A percentile compares a stretch with the other conserved stretches of the same genome.
phyloP scores from a whole-genome alignment of 1,140 invertebrate genomes.

The Steinernema feltiae region DNA sequence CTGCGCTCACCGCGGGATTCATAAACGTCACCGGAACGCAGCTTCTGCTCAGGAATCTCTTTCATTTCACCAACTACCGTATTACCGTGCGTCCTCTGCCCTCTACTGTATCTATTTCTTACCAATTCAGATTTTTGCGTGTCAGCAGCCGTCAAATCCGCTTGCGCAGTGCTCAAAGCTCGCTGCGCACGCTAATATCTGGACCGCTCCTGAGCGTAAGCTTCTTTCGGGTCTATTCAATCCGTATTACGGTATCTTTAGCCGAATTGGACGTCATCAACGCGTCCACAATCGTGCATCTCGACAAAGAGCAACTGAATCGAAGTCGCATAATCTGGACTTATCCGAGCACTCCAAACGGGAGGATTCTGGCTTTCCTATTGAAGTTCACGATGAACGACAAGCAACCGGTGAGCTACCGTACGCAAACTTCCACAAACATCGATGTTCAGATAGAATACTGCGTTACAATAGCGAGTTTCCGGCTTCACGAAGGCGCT shows the following conservation, averaged over 20 bases:
- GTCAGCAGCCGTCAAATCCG: neutral
- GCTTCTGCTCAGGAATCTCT: constrained; percentile 56
- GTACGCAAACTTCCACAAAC: too few relatives aligned
- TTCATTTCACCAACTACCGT: constrained; percentile 62
- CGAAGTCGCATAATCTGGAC: neutral
- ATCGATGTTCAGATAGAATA: neutral
- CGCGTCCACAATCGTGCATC: neutral
- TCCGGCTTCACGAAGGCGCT: neutral
- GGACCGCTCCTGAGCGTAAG: neutral
- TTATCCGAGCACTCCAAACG: neutral
- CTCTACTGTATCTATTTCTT: neutral
- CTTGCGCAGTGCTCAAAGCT: constrained; percentile 19
- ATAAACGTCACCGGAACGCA: constrained; percentile 46
- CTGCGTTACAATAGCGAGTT: neutral
- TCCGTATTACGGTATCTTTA: neutral
- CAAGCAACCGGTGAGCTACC: neutral
- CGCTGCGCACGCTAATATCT: neutral
- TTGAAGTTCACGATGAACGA: neutral
- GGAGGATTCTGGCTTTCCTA: neutral
- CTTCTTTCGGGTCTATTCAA: neutral
- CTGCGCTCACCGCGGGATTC: neutral
- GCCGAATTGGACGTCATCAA: neutral
- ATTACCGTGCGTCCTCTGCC: neutral
- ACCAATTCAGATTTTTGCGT: constrained; percentile 23
- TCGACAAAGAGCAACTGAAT: neutral